Conservation (phyloP, 1,140 invertebrate genomes). For the Heliothis virescens region DNA sequence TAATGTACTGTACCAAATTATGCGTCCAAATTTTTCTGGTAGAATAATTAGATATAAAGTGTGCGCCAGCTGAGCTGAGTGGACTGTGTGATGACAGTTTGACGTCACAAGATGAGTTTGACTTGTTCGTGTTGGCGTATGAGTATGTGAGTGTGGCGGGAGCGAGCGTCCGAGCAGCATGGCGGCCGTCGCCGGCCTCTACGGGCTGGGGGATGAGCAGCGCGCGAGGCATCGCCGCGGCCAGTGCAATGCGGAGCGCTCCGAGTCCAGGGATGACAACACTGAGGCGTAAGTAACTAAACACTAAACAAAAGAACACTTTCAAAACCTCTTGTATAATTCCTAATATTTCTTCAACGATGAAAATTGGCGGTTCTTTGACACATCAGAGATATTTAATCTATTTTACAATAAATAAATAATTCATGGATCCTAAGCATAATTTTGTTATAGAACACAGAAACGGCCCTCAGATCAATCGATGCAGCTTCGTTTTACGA, state of each 20-base stretch:
- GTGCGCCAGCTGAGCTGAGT: constrained; percentile 52
- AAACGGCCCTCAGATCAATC: too few species aligned
- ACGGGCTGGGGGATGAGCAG: constrained; percentile 81
- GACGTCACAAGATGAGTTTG: constrained; percentile 42
- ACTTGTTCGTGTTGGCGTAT: constrained; percentile 51
- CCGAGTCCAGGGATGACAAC: constrained; percentile 83
- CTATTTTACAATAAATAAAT: background rate
- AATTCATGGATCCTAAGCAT: background rate
- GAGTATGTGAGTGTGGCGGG: constrained; percentile 56
- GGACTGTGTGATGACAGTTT: constrained; percentile 56
- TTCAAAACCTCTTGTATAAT: background rate
- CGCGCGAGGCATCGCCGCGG: constrained; percentile 79
- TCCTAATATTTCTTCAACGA: background rate
- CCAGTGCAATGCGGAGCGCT: constrained; percentile 79
- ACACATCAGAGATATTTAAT: too few species aligned
- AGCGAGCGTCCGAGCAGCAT: constrained; percentile 63
- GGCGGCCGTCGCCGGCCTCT: constrained; percentile 81
- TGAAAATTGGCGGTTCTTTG: too few species aligned
- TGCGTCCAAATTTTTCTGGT: constrained; percentile 79
- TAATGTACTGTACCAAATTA: constrained; percentile 75
- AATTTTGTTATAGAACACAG: too few species aligned
- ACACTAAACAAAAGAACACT: background rate
- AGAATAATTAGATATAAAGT: constrained; percentile 66
- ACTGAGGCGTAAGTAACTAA: constrained; percentile 78
- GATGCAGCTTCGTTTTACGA: too few species aligned